Conservation (phyloP, 2,113 vertebrate genomes). For the Fregata magnificens region DNA sequence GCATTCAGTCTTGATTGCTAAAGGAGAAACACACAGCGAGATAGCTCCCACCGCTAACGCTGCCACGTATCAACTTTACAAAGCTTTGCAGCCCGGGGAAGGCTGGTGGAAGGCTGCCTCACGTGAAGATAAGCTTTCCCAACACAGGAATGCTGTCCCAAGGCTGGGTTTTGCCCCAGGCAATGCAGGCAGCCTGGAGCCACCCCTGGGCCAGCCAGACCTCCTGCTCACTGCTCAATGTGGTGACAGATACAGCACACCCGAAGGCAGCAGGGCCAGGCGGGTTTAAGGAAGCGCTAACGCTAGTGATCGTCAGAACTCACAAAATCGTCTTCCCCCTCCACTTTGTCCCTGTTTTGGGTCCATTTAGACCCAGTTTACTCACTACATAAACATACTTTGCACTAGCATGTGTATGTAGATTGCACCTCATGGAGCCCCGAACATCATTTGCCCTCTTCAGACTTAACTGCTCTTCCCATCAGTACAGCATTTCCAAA, state of each 20-base stretch:
- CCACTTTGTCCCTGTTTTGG: neutral
- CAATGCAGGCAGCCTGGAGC: neutral
- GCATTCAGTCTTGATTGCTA: neutral
- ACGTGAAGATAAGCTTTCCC: neutral
- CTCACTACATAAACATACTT: neutral
- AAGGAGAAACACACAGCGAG: neutral
- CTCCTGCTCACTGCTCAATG: neutral
- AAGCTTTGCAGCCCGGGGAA: neutral
- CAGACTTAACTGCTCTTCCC: neutral
- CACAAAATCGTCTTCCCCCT: neutral
- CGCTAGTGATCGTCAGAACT: neutral
- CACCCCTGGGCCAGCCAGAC: neutral
- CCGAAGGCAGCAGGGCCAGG: neutral
- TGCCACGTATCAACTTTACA: neutral
- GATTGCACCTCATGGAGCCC: neutral
- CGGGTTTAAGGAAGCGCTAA: rapidly evolving
- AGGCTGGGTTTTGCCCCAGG: neutral
- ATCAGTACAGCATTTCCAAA: neutral
- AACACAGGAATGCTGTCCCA: neutral
- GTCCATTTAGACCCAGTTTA: neutral
- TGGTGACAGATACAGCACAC: neutral
- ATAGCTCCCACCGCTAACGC: neutral
- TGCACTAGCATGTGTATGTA: neutral
- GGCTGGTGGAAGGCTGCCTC: neutral
- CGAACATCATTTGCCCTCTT: neutral